Base-by-base conservation (phyloP, 2,888 invertebrate genomes). In the Metellina segmentata region DNA sequence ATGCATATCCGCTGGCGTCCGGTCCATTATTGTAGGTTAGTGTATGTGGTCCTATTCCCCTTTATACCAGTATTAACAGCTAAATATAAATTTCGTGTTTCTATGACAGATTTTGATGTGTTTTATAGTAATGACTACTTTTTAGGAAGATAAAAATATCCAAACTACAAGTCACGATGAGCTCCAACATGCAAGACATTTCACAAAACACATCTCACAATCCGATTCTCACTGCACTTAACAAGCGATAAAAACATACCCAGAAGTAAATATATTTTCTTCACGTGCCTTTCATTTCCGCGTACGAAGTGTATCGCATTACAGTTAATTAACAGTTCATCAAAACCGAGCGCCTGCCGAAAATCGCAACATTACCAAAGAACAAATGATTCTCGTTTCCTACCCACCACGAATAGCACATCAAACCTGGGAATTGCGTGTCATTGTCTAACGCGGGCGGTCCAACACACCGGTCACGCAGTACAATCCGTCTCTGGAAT, bases 361-460 rank as follows among this genome's bases (percentile, higher is more conserved):
- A 61, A 16, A 61, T 61, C 9, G 61, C 61, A 11, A 61, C 61
- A 16, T 61, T 61, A 61, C 9, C 61, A 16, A 61, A 61, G 61
- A 61, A 61, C 61, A 61, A 61, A 61, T 61, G 61, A 61, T 16
- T 61, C 61, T 61, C 61, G 61, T 34, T 34, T 34, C 34, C 34
- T 34, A 34, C 4, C 34, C 34, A 4, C 61, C 9, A 61, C 7
- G 19, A 75, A 16, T 34, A 0, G 75, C 13, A 11, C 75, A 48
- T 75, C 70, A 71, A 82, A 70, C 72, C 20, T 7, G 51, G 82
- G 82, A 82, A 71, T 82, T 51, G 82, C 82, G 82, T 82, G 82
- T 82, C 19, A 61, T 16, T 79, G 20, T 20, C 7, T 53, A n/a
- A 79, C 53, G 9, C 52, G 34, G 61, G 61, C 79, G 7, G 11